Percentiles rank a stretch among this genome's conserved stretches.
These are phyloP conservation scores for Ostrea denselamellosa DNA, from an alignment of 1,140 invertebrate genomes.

Conservation along the genomic window DNA sequence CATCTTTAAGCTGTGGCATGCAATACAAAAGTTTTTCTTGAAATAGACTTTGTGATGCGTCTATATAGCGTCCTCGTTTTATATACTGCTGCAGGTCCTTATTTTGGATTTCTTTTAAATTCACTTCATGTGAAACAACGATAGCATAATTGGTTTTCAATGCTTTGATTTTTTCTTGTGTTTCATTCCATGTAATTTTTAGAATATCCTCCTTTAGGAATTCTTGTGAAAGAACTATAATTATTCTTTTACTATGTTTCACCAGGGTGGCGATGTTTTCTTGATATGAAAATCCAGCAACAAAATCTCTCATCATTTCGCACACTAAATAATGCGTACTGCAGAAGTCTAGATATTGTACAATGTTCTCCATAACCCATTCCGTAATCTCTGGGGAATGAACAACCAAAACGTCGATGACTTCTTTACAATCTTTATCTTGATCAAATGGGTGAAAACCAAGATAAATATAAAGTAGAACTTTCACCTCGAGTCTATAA, in stretches of 20 bases:
- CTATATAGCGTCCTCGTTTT: constrained; percentile 57
- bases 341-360: constrained; percentile 38
- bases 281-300: constrained; percentile 62
- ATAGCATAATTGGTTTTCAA: constrained; percentile 62
- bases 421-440: constrained; percentile 53
- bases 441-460: constrained; percentile 69
- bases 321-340: constrained; percentile 57
- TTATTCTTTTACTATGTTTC: constrained; percentile 62
- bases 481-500: constrained; percentile 63
- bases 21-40: constrained; percentile 58
- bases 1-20: constrained; percentile 46
- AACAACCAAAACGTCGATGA: constrained; percentile 62
- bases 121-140: constrained; percentile 54
- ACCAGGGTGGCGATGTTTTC: constrained; percentile 65
- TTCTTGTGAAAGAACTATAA: constrained; percentile 61
- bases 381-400: constrained; percentile 56
- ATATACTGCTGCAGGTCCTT: constrained; percentile 59
- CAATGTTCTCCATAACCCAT: constrained; percentile 63
- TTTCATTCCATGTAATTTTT: constrained; percentile 59
- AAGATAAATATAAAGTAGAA: constrained; percentile 66
- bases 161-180: constrained; percentile 63
- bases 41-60: constrained; percentile 53
- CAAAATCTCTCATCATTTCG: constrained; percentile 64
- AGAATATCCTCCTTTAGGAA: constrained; percentile 51
- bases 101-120: constrained; percentile 52